Evolutionary conservation across 2,113 vertebrate species (phyloP), one percentile per base, ranked within the genome.

Genomic region (Psilopsiagon aymara): DNA sequence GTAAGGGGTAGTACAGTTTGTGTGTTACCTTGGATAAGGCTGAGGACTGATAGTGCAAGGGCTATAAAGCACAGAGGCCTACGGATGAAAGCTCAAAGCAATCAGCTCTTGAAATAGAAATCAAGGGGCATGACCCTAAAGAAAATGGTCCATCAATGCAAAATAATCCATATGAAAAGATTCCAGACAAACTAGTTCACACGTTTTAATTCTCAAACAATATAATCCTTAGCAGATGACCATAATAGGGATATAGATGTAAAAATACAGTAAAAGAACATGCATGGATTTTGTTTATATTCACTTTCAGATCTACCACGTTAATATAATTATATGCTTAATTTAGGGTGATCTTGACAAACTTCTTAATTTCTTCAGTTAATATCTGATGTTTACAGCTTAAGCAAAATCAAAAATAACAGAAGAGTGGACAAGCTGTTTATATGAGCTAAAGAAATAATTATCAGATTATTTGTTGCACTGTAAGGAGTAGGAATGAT

Each of bases 391-490:
- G 88, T 82, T 93, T 85, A 80, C 51, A 94, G 63, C 37, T 86
- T 86, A 93, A 83, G 37, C 51, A 91, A 95, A 95, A 89, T 62
- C 89, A 77, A 82, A 94, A 86, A 92, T 94, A 83, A 82, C 91
- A 92, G 67, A n/a, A 93, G 35, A 95, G 80, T 76, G 91, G 92
- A 87, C 87, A 95, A 94, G 77, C 66, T 96, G 81, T 96, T 96
- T 95, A 91, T 90, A 71, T 76, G 28, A 15, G 70, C 80, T 92
- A 87, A 82, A 87, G 47, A 97, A 96, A 95, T 93, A 87, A 92
- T 91, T 93, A 82, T 92, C 83, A 91, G 83, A 93, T 96, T 96
- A 94, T 95, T 96, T 52, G 75, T 89, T 77, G 88, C 57, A 76
- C 37, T 92, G 31, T 89, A 94, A 95, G 94, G 37, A 96, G 74